Conservation (phyloP, 1,140 invertebrate species). For the Aphis gossypii region DNA sequence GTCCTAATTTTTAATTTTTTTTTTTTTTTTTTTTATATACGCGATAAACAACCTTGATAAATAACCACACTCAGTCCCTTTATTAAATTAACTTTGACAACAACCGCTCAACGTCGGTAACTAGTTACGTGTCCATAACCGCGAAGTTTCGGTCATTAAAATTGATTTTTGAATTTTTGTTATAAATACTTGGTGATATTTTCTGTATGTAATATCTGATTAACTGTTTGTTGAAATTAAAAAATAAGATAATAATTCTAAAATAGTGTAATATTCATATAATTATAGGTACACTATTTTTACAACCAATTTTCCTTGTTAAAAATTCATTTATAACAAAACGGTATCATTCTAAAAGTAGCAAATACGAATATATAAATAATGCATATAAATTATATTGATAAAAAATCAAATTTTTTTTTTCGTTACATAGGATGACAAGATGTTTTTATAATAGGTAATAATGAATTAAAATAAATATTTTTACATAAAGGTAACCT, state of each 20-base stretch:
- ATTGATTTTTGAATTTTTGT: background rate
- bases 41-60: background rate
- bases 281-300: background rate
- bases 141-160: background rate
- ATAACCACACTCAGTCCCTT: slow-evolving; percentile 16
- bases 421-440: no score
- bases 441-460: background rate
- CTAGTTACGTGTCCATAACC: background rate
- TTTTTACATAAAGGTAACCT: no score
- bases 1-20: background rate
- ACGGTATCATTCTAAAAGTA: no score
- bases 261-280: background rate
- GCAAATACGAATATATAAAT: background rate
- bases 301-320: background rate
- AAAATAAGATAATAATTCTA: background rate
- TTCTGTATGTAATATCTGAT: background rate
- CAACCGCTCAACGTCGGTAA: background rate
- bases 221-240: background rate
- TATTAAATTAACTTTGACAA: slow-evolving; percentile 33
- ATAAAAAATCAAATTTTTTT: background rate
- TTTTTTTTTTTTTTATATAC: background rate
- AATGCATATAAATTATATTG: background rate
- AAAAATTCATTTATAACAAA: background rate
- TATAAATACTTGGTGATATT: background rate
- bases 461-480: no score